phyloP scores from a whole-genome alignment of 1,140 invertebrate species.

The Formica exsecta region DNA sequence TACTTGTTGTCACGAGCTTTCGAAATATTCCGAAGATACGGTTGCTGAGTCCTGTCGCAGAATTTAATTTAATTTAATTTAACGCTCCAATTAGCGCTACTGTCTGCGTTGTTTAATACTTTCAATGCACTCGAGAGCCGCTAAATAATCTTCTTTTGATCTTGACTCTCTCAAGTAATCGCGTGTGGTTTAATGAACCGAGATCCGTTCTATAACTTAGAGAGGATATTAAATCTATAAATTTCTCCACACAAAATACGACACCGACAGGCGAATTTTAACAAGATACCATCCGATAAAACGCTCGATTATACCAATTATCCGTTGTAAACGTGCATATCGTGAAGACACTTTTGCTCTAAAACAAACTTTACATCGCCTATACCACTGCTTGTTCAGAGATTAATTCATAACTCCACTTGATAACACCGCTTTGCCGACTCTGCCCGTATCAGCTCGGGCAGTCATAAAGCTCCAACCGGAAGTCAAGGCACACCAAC shows the following conservation, averaged over 20 bases:
- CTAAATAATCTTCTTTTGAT: constrained; percentile 39
- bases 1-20: constrained; percentile 1
- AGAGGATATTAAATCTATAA: constrained; percentile 21
- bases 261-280: neutral
- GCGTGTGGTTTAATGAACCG: constrained; percentile 17
- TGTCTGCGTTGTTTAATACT: neutral
- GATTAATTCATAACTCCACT: constrained; percentile 39
- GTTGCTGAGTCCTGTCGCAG: neutral
- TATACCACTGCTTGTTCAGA: constrained; percentile 32
- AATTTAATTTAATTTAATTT: constrained; percentile 57
- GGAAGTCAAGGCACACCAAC: constrained; percentile 13
- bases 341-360: neutral
- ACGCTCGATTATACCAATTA: constrained; percentile 26
- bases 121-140: neutral
- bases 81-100: constrained; percentile 44
- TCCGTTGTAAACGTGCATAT: neutral
- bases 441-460: neutral
- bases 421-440: constrained; percentile 26
- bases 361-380: constrained; percentile 13
- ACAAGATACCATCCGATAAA: neutral
- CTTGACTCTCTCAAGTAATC: neutral
- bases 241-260: neutral
- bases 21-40: neutral
- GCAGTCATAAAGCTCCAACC: neutral
- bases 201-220: neutral